These are phyloP conservation scores for Tetragonula clypearis DNA, from an alignment of 1,140 invertebrate species.

Conservation along the genomic window DNA sequence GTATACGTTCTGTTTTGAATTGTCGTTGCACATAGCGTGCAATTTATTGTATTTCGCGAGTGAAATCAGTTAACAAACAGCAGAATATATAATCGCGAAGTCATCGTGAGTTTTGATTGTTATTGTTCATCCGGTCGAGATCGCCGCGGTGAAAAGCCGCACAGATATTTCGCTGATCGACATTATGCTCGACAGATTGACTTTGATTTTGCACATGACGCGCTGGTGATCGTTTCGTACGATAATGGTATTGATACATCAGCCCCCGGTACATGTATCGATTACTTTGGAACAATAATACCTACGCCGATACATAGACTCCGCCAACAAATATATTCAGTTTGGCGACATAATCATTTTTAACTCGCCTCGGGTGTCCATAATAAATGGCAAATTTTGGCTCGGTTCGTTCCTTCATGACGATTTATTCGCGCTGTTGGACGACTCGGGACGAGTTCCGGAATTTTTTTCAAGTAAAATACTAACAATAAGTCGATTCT, in stretches of 20 bases:
- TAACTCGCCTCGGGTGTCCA: not conserved
- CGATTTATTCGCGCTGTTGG: not conserved
- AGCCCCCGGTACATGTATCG: constrained; percentile 23
- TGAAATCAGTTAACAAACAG: not conserved
- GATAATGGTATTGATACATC: constrained; percentile 38
- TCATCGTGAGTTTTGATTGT: not conserved
- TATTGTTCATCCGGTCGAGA: not conserved
- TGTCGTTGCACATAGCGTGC: not conserved
- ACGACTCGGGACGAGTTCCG: no score
- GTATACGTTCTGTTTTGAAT: no score
- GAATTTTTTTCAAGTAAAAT: no score
- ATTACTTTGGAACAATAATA: constrained; percentile 34
- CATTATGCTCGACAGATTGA: constrained; percentile 47
- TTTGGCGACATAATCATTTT: constrained; percentile 1
- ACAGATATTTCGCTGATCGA: constrained; percentile 33
- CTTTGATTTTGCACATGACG: constrained; percentile 42
- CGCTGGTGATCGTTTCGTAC: constrained; percentile 16
- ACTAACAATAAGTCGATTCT: no score
- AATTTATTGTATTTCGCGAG: not conserved
- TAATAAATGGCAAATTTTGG: no score
- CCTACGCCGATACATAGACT: not conserved
- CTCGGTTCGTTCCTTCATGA: not conserved
- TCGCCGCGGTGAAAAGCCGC: constrained; percentile 7
- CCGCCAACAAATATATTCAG: not conserved
- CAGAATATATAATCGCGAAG: not conserved